Evolutionary conservation across 1,140 invertebrate genomes (phyloP), one percentile per base, ranked within the genome.

Genomic region (Agraylea sexmaculata): DNA sequence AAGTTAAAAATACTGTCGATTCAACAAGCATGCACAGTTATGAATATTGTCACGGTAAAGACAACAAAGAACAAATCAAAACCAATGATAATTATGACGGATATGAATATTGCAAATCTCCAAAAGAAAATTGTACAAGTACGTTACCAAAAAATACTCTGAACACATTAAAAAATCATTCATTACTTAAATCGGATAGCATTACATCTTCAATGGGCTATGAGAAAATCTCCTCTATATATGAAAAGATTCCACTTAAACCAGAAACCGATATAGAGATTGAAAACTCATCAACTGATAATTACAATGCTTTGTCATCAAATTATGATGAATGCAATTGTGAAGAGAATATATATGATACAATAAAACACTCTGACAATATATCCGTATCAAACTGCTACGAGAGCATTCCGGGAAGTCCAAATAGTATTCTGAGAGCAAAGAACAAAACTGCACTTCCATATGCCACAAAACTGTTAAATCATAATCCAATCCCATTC

Each of bases 311-410:
- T 54, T 55, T 37, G 52, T n/a, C 59, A 6, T 57, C 57, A 0
- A 62, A 65, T 36, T 64, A 66, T 40, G 57, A 52, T 3, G 51
- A 55, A 18, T 64, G 61, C 39, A 62, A 63, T 45, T 62, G 63
- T 21, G 53, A 49, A 7, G 71, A 74, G 48, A 74, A 73, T 45
- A 73, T 74, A 42, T 74, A 74, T 37, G 71, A 73, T 38, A 71
- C 69, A 5, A 74, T 74, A 22, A 74, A 72, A 42, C 66, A 66
- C 23, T 49, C 51, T 2, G 66, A 69, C 35, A 59, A 53, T 0
- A 49, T 60, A 0, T 55, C 70, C 1, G 44, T 61, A n/a, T 72
- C 70, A 2, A 70, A 74, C 48, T 71, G 70, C 47, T 74, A 74
- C 43, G 71, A 74, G 43, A 72, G 69, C 34, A 74, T 74, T 34